Base-by-base conservation (phyloP, 2,797 vertebrate genomes). In the Myotis planiceps region DNA sequence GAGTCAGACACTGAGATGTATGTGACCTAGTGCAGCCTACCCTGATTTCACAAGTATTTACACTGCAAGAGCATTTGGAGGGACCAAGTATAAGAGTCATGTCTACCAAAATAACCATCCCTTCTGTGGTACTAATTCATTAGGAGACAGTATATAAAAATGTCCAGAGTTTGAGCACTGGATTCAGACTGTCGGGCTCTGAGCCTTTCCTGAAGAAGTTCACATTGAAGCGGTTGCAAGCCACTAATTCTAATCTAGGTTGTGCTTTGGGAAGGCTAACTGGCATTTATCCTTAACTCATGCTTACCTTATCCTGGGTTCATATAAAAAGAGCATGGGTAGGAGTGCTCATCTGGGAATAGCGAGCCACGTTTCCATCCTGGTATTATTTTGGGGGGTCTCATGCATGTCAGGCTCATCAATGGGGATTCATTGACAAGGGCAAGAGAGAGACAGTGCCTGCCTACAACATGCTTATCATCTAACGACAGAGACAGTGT, bases 361-460 rank as follows among this genome's bases (percentile, higher is more conserved):
- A 69, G 42, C 6, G 8, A 72, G 81, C 19, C 25, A 53, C 37
- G 25, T 34, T 72, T 25, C 18, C 21, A 58, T 34, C 47, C 19
- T 34, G 23, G 37, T 74, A 0, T 19, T 9, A 15, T 23, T 19
- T 18, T 2, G 13, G 32, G 53, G 12, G 9, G 19, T 34, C 37
- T 49, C 42, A 9, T 16, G 1, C 10, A 5, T 1, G 29, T 9
- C 34, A 58, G 65, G 9, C 25, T 66, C 32, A 9, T 32, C 27
- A 19, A 25, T 2, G 23, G 14, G 21, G 2, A 47, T 13, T 42
- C 68, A 23, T 37, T 1, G 6, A 58, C 1, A 27, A 58, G 19
- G 12, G 21, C 0, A 6, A 0, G 9, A 21, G 8, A 68, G 37
- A 66, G 1, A 29, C 0, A 13, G 47, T 0, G 2, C 13, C 65